Base-by-base conservation (phyloP, 53 echinoderm and acorn worm genomes). In the Echinometra lucunter region DNA sequence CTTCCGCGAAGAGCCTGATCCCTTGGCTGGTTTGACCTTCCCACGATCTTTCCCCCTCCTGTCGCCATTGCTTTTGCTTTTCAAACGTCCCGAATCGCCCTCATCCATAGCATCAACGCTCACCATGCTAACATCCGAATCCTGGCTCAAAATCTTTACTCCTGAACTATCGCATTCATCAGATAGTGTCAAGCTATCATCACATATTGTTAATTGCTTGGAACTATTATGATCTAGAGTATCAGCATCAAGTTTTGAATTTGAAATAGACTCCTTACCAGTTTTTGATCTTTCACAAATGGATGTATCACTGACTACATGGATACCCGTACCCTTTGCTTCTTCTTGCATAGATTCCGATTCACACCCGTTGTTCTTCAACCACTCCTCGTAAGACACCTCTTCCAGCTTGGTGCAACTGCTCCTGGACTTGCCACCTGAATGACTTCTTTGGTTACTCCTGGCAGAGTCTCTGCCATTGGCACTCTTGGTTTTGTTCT, bases 91-190 rank as follows among this genome's bases (percentile, higher is more conserved):
- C 0, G 37, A 47, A 19, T 93, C 63, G 21, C 16, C 37, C 45
- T 63, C 28, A 1, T 93, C 82, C 25, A 6, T 32, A 16, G 27
- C 30, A 28, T 93, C 93, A 78, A 93, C 38, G 27, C 93, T 93
- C 45, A 81, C 80, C 93, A 93, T 93, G 80, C 93, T 93, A n/a
- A 93, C 57, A 34, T 93, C 93, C 18, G 75, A 93, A 80, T 74
- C 75, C 58, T 93, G 93, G 81, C 93, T 80, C 25, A 60, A n/a
- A 17, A 89, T 60, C 89, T 60, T 57, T 11, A 58, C 23, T 1
- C 2, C 49, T 47, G 58, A 6, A 30, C 10, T 12, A 57, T 55
- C 44, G 30, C 27, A 56, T 6, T 58, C 30, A 28, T 89, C 60
- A 5, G 58, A 37, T 28, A 25, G 3, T 58, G 57, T 58, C 37